Conservation (phyloP, 2,888 invertebrate species). For the Octonoba sinensis region DNA sequence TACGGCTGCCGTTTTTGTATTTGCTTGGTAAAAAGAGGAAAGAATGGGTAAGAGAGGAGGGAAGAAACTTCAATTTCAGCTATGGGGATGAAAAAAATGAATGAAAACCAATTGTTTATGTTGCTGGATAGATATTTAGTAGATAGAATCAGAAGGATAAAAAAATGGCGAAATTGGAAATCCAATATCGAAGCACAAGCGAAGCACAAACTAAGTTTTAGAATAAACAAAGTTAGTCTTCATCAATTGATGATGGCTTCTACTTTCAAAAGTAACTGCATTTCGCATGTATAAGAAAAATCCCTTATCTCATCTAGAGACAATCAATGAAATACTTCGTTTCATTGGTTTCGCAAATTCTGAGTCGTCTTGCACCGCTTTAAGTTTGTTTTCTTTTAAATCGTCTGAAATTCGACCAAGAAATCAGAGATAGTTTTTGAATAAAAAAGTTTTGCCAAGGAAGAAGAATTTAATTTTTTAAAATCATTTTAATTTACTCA, state of each 20-base stretch:
- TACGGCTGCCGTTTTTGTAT: constrained; percentile 6
- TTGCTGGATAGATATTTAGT: constrained; percentile 9
- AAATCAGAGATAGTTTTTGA: too few relatives aligned
- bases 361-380: too few relatives aligned
- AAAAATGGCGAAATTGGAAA: constrained; percentile 6
- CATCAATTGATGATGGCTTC: constrained; percentile 13
- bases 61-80: constrained; percentile 1
- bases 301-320: too few relatives aligned
- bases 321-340: too few relatives aligned
- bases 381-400: too few relatives aligned
- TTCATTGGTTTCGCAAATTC: too few relatives aligned
- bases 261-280: too few relatives aligned
- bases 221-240: constrained; percentile 33
- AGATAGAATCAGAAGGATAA: neutral
- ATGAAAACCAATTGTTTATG: constrained; percentile 37
- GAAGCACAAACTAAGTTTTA: constrained; percentile 8
- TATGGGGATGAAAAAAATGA: constrained; percentile 10
- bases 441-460: too few relatives aligned
- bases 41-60: neutral
- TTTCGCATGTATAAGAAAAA: too few relatives aligned
- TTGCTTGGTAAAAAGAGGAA: constrained; percentile 11
- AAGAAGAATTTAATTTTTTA: too few relatives aligned
- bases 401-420: too few relatives aligned
- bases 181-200: constrained; percentile 8
- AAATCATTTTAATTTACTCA: too few relatives aligned